phyloP scores from a whole-genome alignment of 2,888 invertebrate species.

The Nephrotoma flavescens region DNA sequence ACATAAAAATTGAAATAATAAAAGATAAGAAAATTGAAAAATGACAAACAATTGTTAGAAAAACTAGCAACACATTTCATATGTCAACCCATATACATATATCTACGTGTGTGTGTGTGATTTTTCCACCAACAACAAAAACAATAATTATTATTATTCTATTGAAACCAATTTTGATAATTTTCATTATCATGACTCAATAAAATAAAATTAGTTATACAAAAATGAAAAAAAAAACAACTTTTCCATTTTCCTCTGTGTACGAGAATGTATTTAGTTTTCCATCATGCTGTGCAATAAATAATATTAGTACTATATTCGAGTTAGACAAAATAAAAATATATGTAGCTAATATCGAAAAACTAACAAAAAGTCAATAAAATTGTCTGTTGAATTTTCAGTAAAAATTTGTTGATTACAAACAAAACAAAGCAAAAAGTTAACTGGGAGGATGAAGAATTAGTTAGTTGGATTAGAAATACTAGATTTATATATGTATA shows the following conservation, averaged over 20 bases:
- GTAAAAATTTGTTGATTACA: background rate
- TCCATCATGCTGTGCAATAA: background rate
- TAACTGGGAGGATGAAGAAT: background rate
- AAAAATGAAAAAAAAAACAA: background rate
- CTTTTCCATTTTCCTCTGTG: background rate
- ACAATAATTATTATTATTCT: background rate
- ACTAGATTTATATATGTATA: background rate
- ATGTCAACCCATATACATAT: background rate
- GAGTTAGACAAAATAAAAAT: background rate
- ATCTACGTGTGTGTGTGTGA: background rate
- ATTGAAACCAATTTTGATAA: background rate
- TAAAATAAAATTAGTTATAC: background rate
- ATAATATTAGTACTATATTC: background rate
- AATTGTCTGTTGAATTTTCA: background rate
- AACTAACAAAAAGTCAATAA: background rate
- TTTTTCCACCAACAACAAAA: background rate
- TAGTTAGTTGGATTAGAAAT: background rate
- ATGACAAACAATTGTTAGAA: background rate
- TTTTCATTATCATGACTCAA: background rate
- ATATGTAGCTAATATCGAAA: background rate
- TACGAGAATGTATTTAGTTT: background rate
- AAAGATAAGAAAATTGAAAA: background rate
- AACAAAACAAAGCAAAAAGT: background rate
- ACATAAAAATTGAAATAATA: background rate
- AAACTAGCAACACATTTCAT: background rate